Percentiles rank a stretch among this genome's conserved stretches.
These are phyloP conservation scores for Therioaphis trifolii DNA, from an alignment of 2,888 invertebrate species.

Conservation along the genomic window DNA sequence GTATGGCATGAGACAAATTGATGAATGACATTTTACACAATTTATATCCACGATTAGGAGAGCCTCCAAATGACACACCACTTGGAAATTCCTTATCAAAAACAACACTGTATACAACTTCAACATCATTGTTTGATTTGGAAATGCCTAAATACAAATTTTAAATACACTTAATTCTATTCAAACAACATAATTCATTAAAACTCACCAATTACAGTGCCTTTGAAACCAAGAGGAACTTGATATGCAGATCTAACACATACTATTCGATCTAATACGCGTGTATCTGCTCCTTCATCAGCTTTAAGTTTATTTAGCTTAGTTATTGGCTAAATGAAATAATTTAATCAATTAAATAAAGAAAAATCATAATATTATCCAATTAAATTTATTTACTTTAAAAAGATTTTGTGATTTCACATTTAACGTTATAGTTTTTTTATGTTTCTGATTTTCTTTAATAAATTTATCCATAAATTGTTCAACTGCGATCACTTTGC, in stretches of 20 bases:
- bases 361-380: background rate
- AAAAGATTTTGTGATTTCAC: constrained; percentile 61
- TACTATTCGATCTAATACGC: constrained; percentile 86
- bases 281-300: constrained; percentile 76
- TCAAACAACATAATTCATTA: background rate
- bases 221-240: constrained; percentile 84
- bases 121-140: constrained; percentile 66
- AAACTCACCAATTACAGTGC: constrained; percentile 80
- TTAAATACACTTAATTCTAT: background rate
- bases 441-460: constrained; percentile 18
- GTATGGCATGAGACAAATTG: constrained; percentile 59
- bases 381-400: constrained; percentile 43
- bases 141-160: constrained; percentile 41
- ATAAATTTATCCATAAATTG: constrained; percentile 55
- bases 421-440: constrained; percentile 59
- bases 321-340: constrained; percentile 70
- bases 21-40: constrained; percentile 57
- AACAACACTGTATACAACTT: constrained; percentile 80
- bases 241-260: constrained; percentile 79
- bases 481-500: constrained; percentile 39
- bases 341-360: background rate
- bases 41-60: constrained; percentile 45
- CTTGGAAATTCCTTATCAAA: constrained; percentile 83
- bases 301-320: constrained; percentile 74
- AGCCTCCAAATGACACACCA: constrained; percentile 69